Base-by-base conservation (phyloP, 2,113 vertebrate genomes). In the Thomomys bottae region DNA sequence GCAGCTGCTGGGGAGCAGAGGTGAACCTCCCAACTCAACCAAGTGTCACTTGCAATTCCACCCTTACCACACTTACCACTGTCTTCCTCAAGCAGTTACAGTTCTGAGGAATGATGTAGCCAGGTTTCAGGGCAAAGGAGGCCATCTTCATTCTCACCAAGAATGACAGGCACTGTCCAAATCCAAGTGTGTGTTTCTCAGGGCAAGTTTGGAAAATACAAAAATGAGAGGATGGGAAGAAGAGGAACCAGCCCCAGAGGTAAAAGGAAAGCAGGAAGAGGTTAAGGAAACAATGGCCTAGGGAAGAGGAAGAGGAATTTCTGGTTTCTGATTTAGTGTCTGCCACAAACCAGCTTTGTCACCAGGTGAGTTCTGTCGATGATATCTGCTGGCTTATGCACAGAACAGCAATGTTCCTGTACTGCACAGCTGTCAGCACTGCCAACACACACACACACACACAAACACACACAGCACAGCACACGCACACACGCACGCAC, bases 41-140 rank as follows among this genome's bases (percentile, higher is more conserved):
- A 6, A 32, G 30, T 38, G 36, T 24, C 3, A 32, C 1, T 24
- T 2, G 63, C 6, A 70, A 40, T 12, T 38, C 28, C 34, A 38
- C 5, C 0, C 0, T 0, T 36, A 17, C 17, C 12, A 1, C n/a
- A 3, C 0, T 6, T 5, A 20, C 10, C 24, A 36, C 17, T 8
- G 3, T 34, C 45, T 82, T 45, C 49, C 67, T 28, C 24, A 17
- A 18, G 59, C 30, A 4, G 5, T 20, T 28, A 64, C 6, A 38
- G 42, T 26, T 20, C 24, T 24, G 10, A 30, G 57, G 57, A 59
- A 24, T 1, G 12, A 6, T 5, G 11, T 7, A 8, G 24, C 40
- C 30, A 42, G 24, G 8, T 40, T 6, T 5, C 8, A 5, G 0
- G n/a, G 49, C 17, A 4, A 0, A 8, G 4, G 14, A 61, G 70